These are phyloP conservation scores for Ptilorrhoa leucosticta DNA, from an alignment of 2,113 vertebrate genomes.

Conservation along the genomic window DNA sequence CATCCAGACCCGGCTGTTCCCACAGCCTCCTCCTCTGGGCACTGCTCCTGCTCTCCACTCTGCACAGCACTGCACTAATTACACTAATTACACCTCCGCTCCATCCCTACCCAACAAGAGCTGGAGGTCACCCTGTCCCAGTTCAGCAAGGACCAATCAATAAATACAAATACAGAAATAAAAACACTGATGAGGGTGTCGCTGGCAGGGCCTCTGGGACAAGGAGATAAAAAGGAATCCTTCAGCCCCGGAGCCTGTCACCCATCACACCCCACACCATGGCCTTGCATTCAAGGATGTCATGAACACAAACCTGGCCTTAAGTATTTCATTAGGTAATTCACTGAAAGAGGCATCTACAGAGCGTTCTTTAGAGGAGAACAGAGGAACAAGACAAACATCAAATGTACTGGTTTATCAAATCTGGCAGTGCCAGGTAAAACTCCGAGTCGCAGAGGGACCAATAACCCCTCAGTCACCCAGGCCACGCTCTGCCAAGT, in stretches of 20 bases:
- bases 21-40: neutral
- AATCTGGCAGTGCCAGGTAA: neutral
- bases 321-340: neutral
- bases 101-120: neutral
- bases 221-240: neutral
- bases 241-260: neutral
- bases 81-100: rapidly evolving
- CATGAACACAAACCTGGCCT: neutral
- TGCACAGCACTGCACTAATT: neutral
- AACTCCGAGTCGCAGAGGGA: neutral
- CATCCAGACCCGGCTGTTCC: neutral
- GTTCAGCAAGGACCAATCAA: neutral
- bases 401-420: rapidly evolving
- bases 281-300: neutral
- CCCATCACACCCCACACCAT: rapidly evolving
- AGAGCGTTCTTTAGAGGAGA: neutral
- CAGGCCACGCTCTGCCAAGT: rapidly evolving
- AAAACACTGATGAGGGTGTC: neutral
- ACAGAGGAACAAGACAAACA: neutral
- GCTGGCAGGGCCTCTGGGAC: neutral
- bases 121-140: neutral
- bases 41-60: neutral
- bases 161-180: neutral
- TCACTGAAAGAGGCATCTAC: neutral
- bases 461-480: neutral